Percentiles rank a stretch among this genome's conserved stretches.
Conservation (phyloP, 2,888 invertebrate species). For the Nematopogon swammerdamellus region DNA sequence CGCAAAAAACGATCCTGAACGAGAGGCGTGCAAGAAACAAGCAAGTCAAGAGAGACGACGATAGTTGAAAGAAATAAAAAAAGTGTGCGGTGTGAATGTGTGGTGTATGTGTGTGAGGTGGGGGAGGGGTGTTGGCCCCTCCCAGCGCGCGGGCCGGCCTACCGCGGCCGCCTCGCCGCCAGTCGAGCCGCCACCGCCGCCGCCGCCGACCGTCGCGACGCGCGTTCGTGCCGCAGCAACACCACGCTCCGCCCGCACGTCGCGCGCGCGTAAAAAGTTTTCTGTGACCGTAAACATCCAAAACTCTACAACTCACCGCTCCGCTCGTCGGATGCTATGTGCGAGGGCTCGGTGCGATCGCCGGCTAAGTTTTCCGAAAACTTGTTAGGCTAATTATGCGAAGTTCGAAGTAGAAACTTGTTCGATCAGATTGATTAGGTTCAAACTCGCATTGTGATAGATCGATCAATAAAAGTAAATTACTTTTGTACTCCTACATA, state of each 20-base stretch:
- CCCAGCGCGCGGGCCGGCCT: constrained; percentile 19
- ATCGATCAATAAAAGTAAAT: no score
- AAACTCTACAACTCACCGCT: no score
- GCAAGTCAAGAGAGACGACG: not conserved
- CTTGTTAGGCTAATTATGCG: no score
- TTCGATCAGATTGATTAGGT: no score
- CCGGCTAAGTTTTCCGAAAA: no score
- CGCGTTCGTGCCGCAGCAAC: constrained; percentile 1
- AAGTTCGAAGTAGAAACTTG: no score
- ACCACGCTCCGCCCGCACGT: constrained; percentile 24
- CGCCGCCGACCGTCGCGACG: constrained; percentile 3
- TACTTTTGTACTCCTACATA: no score
- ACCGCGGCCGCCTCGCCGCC: constrained; percentile 14
- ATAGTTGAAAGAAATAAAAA: constrained; percentile 51
- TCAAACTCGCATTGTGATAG: no score
- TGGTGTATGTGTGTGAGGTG: constrained; percentile 52
- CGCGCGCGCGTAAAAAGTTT: constrained; percentile 50
- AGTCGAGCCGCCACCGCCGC: constrained; percentile 28
- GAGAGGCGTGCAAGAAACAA: not conserved
- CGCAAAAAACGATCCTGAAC: constrained; percentile 26
- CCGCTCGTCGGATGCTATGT: no score
- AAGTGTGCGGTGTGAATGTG: constrained; percentile 32
- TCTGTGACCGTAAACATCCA: not conserved
- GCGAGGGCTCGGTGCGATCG: no score
- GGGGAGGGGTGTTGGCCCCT: constrained; percentile 52